Evolutionary conservation across 2,797 vertebrate genomes (phyloP).

Genomic region (Spondyliosoma cantharus): DNA sequence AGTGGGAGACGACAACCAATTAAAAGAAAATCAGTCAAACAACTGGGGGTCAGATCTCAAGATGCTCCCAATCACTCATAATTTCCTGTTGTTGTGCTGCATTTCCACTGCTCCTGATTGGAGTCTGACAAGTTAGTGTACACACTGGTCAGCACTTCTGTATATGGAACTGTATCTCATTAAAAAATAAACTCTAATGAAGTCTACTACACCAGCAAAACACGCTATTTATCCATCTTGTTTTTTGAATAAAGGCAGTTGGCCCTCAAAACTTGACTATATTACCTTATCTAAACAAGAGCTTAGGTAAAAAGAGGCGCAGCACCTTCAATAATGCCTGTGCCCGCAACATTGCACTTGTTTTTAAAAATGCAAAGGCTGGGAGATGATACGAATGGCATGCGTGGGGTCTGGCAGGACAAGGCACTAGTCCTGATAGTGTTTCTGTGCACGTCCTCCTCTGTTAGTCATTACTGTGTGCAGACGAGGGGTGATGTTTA

Average conservation of each 20-base stretch:
- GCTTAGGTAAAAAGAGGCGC: constrained; percentile 59
- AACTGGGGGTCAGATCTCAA: constrained; percentile 85
- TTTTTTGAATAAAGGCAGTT: constrained; percentile 44
- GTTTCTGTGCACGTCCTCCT: constrained; percentile 82
- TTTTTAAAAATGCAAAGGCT: constrained; percentile 63
- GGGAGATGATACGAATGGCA: constrained; percentile 66
- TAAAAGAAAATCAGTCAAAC: constrained; percentile 85
- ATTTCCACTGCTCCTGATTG: constrained; percentile 71
- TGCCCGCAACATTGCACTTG: constrained; percentile 44
- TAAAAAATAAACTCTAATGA: constrained; percentile 42
- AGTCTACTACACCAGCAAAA: constrained; percentile 34
- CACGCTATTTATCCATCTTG: constrained; percentile 50
- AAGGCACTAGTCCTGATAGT: constrained; percentile 76
- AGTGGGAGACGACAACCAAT: constrained; percentile 83
- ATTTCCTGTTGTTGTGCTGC: constrained; percentile 80
- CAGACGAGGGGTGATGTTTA: constrained; percentile 85
- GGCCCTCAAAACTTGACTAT: constrained; percentile 4
- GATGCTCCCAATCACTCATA: constrained; percentile 83
- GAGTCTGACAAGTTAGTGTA: constrained; percentile 64
- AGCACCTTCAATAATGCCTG: constrained; percentile 58
- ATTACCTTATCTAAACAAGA: constrained; percentile 60
- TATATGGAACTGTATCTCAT: constrained; percentile 38
- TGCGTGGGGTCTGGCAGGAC: constrained; percentile 73
- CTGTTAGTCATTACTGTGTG: constrained; percentile 86
- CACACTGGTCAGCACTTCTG: constrained; percentile 51